These are phyloP conservation scores for Rhynchonycteris naso DNA, from an alignment of 2,797 vertebrate species.

Conservation along the genomic window DNA sequence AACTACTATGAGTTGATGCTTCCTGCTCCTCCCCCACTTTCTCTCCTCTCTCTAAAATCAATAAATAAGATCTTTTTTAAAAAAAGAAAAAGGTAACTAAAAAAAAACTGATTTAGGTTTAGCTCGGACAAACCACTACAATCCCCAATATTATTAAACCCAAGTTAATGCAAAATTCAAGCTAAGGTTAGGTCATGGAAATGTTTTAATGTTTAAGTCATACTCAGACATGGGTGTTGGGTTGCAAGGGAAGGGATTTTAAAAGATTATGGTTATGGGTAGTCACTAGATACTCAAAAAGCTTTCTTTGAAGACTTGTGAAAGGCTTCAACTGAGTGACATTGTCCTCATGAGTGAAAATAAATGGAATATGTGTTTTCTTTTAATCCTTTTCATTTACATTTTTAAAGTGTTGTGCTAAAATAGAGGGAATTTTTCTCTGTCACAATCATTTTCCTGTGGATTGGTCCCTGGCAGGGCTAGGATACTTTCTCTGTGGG, in stretches of 20 bases:
- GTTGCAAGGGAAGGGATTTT: not conserved
- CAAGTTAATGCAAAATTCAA: conserved; percentile 17
- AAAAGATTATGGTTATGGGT: not conserved
- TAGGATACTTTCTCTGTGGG: not conserved
- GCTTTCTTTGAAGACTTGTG: not conserved
- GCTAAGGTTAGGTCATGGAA: not conserved
- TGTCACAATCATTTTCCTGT: not conserved
- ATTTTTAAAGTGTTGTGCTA: not conserved
- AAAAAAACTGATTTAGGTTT: not conserved
- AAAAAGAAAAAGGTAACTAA: too few species aligned
- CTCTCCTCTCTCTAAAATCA: too few species aligned
- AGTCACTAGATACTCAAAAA: not conserved
- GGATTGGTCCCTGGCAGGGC: not conserved
- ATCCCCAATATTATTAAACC: not conserved
- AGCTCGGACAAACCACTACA: not conserved
- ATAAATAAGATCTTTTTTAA: too few species aligned
- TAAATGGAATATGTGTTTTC: not conserved
- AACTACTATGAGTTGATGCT: too few species aligned
- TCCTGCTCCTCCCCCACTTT: too few species aligned
- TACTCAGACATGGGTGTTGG: not conserved
- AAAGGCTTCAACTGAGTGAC: not conserved
- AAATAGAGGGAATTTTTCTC: not conserved
- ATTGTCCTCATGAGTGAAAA: not conserved
- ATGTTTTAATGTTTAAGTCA: not conserved
- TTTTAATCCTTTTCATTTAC: not conserved